phyloP scores from a whole-genome alignment of 2,797 vertebrate species.

The Enoplosus armatus region DNA sequence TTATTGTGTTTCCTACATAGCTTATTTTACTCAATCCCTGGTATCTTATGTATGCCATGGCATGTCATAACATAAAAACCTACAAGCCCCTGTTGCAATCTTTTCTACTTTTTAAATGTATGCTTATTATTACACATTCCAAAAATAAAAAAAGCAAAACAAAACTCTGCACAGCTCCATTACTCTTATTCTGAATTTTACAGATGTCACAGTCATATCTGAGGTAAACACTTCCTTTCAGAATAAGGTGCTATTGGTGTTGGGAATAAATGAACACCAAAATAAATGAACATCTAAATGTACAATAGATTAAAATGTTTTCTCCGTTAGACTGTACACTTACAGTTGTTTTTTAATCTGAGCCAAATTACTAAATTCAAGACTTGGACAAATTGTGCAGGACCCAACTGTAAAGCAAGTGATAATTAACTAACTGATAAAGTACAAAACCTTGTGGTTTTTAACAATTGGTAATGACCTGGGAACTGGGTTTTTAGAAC shows the following conservation, averaged over 20 bases:
- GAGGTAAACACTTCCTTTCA: conserved; percentile 41
- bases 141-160: conserved; percentile 18
- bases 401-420: not conserved
- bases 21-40: conserved; percentile 72
- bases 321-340: not conserved
- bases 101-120: conserved; percentile 22
- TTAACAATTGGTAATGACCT: not conserved
- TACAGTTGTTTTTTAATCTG: not conserved
- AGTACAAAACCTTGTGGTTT: not conserved
- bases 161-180: conserved; percentile 60
- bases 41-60: conserved; percentile 17
- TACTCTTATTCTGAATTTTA: conserved; percentile 40
- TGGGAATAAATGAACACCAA: conserved; percentile 28
- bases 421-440: not conserved
- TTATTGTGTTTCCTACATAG: conserved; percentile 58
- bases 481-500: not conserved
- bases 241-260: conserved; percentile 48
- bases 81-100: conserved; percentile 12
- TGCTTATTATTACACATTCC: conserved; percentile 18
- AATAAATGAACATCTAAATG: conserved; percentile 8
- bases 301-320: conserved; percentile 14
- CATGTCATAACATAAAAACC: conserved; percentile 21
- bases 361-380: not conserved
- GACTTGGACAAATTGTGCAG: not conserved
- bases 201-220: conserved; percentile 30